Conservation (phyloP, 1,140 invertebrate species). For the Glossosoma conforme region DNA sequence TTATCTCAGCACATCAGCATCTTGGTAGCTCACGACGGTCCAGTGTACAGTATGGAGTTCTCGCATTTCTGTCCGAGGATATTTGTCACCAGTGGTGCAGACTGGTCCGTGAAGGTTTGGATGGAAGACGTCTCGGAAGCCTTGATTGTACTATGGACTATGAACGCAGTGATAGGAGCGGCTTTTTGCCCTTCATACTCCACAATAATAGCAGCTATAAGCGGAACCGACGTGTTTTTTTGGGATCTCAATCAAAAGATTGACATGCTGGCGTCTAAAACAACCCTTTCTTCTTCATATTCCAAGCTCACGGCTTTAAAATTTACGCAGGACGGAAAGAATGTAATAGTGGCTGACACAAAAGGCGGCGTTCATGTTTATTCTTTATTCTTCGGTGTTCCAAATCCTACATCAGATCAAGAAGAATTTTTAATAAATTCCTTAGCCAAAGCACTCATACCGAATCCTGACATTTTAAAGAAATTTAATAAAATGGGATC, state of each 20-base stretch:
- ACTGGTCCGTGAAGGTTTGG: slow-evolving; percentile 77
- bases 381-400: too few relatives aligned
- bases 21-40: slow-evolving; percentile 72
- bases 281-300: slow-evolving; percentile 41
- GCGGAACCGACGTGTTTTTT: slow-evolving; percentile 62
- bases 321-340: slow-evolving; percentile 61
- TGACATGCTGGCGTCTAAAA: slow-evolving; percentile 58
- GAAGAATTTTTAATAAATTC: too few relatives aligned
- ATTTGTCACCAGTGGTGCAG: slow-evolving; percentile 77
- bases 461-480: too few relatives aligned
- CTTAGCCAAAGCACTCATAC: too few relatives aligned
- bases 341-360: slow-evolving; percentile 60
- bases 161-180: slow-evolving; percentile 59
- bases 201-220: slow-evolving; percentile 73
- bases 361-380: slow-evolving; percentile 59
- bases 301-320: slow-evolving; percentile 47
- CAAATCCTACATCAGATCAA: too few relatives aligned
- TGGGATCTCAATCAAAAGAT: slow-evolving; percentile 68
- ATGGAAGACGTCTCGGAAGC: slow-evolving; percentile 60
- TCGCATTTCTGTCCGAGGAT: slow-evolving; percentile 73
- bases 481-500: too few relatives aligned
- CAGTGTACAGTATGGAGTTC: slow-evolving; percentile 70
- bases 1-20: slow-evolving; percentile 63
- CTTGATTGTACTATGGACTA: slow-evolving; percentile 55
- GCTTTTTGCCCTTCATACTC: slow-evolving; percentile 78